Evolutionary conservation across 2,888 invertebrate genomes (phyloP), one percentile per base, ranked within the genome.

Genomic region (Pyrochroa serraticornis): DNA sequence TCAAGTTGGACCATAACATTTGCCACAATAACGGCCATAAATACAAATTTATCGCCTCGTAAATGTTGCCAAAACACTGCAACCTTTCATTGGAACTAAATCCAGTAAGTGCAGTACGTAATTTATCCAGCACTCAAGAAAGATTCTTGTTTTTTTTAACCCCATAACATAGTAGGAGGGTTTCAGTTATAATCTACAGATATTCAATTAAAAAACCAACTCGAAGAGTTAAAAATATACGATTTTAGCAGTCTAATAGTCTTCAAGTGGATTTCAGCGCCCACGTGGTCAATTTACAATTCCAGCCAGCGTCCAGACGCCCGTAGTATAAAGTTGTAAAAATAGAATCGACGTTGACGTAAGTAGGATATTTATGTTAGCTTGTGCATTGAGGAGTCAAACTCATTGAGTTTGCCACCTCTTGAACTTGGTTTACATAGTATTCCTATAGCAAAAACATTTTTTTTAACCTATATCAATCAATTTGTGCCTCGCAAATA

Each of bases 341-440:
- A 58, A 58, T 53, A 58, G 58, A 52, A 53, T 48, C 36, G 52
- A 53, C 43, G 58, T 52, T 58, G 58, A 13, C 32, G 39, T 49
- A 58, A 52, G 50, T 41, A 44, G 22, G 22, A 22, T 22, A 22
- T 22, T 22, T 22, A 22, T 5, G 22, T 46, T 41, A 36, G 39
- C 30, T 41, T 53, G 38, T 12, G 42, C 38, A 58, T 44, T 37
- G 34, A 38, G 34, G 33, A 33, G 41, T 5, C 22, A 22, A 31
- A 33, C 10, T 31, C 34, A 13, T 13, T 31, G 14, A 14, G 30
- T 41, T n/a, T 14, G 13, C 9, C 9, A 13, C 3, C 9, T 38
- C 22, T 38, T 2, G n/a, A 38, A 38, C 10, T 6, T 39, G 22
- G 6, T 39, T 13, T 22, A 22, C 39, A 13, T 6, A 33, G 8